Conservation (phyloP, 2,113 vertebrate species). For the Nerophis ophidion region DNA sequence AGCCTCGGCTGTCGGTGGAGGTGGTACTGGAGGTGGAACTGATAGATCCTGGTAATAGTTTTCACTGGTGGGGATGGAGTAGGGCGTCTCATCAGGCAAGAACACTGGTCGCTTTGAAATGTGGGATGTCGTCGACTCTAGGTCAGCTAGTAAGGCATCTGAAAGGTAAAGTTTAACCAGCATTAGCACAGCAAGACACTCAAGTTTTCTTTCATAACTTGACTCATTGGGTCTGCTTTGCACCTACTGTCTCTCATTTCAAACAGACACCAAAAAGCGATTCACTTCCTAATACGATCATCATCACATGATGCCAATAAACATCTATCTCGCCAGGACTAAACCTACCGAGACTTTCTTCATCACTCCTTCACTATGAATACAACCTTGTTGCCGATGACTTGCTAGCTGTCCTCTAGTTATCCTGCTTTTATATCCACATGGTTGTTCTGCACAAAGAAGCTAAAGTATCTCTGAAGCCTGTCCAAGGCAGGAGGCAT, state of each 20-base stretch:
- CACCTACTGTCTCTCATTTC: conserved; percentile 33
- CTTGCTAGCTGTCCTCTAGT: conserved; percentile 3
- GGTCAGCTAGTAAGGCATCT: conserved; percentile 92
- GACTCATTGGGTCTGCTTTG: no score
- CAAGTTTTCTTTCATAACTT: no score
- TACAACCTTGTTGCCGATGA: conserved; percentile 16
- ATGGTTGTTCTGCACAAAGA: conserved; percentile 19
- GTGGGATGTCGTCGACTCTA: conserved; percentile 95
- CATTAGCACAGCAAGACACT: not conserved
- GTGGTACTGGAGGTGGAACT: conserved; percentile 81
- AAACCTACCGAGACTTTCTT: conserved; percentile 14
- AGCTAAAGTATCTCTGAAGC: conserved; percentile 28
- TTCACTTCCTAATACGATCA: not conserved
- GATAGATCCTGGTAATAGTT: conserved; percentile 83
- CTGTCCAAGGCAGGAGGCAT: conserved; percentile 25
- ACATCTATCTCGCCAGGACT: no score
- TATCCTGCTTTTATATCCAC: not conserved
- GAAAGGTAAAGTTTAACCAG: conserved; percentile 8
- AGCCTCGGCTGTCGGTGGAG: conserved; percentile 82
- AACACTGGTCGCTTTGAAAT: conserved; percentile 93
- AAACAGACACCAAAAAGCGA: conserved; percentile 25
- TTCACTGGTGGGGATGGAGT: conserved; percentile 87
- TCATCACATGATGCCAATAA: not conserved
- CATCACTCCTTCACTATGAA: conserved; percentile 35
- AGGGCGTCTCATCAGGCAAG: conserved; percentile 86